These are phyloP conservation scores for Hermaeophaga mercurialis DNA, from an alignment of 2,888 invertebrate species.

Conservation along the genomic window DNA sequence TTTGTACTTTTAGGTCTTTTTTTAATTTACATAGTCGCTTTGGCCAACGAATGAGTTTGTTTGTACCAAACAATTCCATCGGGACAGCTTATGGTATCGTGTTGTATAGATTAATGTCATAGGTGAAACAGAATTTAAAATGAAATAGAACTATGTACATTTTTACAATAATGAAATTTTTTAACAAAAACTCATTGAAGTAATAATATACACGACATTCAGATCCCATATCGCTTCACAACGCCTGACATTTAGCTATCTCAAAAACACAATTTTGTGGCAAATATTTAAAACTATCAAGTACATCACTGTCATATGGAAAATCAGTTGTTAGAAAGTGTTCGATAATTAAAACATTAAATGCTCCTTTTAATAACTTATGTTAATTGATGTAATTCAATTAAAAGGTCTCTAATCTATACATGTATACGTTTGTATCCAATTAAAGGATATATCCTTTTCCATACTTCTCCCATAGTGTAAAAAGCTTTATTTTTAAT, in stretches of 20 bases:
- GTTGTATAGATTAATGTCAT: background rate
- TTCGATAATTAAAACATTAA: no score
- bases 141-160: slow-evolving; percentile 1
- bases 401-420: no score
- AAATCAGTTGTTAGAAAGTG: no score
- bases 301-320: no score
- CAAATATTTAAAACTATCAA: no score
- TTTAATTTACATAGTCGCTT: slow-evolving; percentile 9
- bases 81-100: slow-evolving; percentile 11
- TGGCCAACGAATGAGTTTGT: slow-evolving; percentile 16
- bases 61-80: slow-evolving; percentile 9
- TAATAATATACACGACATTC: background rate
- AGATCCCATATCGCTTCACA: background rate
- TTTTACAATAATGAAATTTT: slow-evolving; percentile 9
- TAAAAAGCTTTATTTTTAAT: no score
- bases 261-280: no score
- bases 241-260: background rate
- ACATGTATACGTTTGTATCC: no score
- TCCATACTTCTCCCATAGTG: no score
- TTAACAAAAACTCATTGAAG: background rate
- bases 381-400: no score
- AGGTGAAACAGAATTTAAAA: slow-evolving; percentile 8
- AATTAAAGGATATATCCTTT: no score
- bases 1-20: slow-evolving; percentile 8
- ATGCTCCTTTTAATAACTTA: no score